A percentile compares a stretch with the other conserved stretches of the same genome.
Conservation (phyloP, 2,113 vertebrate genomes). For the Vulpes lagopus region DNA sequence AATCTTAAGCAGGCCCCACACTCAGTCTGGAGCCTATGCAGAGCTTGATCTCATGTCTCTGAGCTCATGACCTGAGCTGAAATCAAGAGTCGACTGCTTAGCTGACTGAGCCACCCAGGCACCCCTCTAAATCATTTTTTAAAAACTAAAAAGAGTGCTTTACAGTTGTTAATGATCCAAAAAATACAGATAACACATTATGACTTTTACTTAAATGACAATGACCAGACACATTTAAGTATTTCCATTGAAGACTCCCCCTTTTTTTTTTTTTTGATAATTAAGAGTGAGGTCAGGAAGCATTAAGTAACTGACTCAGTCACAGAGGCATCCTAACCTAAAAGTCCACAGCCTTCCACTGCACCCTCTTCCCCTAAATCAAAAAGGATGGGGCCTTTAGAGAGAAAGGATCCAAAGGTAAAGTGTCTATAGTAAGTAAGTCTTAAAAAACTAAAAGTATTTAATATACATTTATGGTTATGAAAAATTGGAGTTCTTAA, state of each 20-base stretch:
- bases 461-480: neutral
- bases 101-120: neutral
- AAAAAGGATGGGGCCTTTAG: neutral
- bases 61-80: neutral
- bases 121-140: neutral
- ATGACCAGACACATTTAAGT: neutral
- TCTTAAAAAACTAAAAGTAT: neutral
- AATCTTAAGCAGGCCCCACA: neutral
- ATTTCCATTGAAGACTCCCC: neutral
- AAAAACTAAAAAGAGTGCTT: neutral
- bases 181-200: neutral
- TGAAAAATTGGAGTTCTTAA: neutral
- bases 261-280: neutral
- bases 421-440: neutral
- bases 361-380: neutral
- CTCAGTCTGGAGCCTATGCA: neutral
- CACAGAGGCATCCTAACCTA: neutral
- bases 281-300: neutral
- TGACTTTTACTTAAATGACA: slow-evolving; percentile 27
- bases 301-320: neutral
- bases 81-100: neutral
- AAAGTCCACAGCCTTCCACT: neutral
- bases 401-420: neutral
- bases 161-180: neutral
- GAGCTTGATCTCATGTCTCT: neutral